Base-by-base conservation (phyloP, 2,113 vertebrate species). In the Cryptomyrus ogoouensis region DNA sequence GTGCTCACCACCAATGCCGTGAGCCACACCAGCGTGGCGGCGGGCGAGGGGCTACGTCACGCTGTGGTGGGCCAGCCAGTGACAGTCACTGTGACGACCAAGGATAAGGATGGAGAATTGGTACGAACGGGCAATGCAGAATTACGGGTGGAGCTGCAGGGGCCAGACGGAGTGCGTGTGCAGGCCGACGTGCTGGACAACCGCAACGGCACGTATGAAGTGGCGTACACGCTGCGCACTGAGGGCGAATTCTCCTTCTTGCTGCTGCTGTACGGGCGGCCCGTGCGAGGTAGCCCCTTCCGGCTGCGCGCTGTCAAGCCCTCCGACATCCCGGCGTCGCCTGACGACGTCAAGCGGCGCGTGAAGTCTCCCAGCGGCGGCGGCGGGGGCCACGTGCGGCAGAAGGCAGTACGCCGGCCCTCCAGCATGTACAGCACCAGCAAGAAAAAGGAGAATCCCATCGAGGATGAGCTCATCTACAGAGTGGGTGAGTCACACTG, bases 371-470 rank as follows among this genome's bases (percentile, higher is more conserved):
- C 98, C 0, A 96, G 98, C 0, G 95, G 97, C 3, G 50, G 84
- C 1, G 97, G 97, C 0, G 95, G 94, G 5, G 96, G 96, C 0
- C 98, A 99, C 83, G 96, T 99, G 85, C 95, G 98, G n/a, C 98
- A 99, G 95, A 99, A 99, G 90, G 98, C 98, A 0, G 97, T 99
- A 27, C 95, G 98, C 0, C 95, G 98, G 44, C 98, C 98, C 2
- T 97, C 97, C 92, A 98, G 98, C 94, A 99, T 99, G 98, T 99
- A 99, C 93, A 97, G 98, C 96, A 97, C 97, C 0, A 97, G 96
- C 88, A 99, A 98, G 93, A 97, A 97, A 91, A 99, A 99, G 92
- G 96, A 96, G 93, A 58, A 92, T 90, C 27, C 96, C 44, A 96
- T 96, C 4, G 96, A 96, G 90, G 96, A 96, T 1, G 96, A 96